These are phyloP conservation scores for Pycnonotus jocosus DNA, from an alignment of 2,113 vertebrate species.

Conservation along the genomic window DNA sequence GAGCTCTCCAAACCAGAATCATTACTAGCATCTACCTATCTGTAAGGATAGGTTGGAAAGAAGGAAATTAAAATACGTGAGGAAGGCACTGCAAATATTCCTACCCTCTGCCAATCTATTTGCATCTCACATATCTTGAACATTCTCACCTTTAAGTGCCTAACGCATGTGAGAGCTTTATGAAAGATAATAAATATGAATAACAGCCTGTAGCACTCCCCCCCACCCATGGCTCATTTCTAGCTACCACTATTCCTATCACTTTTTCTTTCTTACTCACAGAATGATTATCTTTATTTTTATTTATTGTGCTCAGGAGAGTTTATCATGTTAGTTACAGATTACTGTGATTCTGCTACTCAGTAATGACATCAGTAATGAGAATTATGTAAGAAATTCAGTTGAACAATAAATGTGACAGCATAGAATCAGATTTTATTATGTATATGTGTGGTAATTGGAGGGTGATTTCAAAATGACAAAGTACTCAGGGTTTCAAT, in stretches of 20 bases:
- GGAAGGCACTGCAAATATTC: background rate
- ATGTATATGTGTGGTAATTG: constrained; percentile 56
- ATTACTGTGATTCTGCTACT: background rate
- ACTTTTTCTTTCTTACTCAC: background rate
- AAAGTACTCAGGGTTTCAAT: constrained; percentile 65
- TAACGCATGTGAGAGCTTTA: background rate
- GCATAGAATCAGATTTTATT: constrained; percentile 46
- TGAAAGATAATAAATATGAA: constrained; percentile 7
- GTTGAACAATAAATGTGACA: constrained; percentile 52
- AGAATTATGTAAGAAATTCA: constrained; percentile 55
- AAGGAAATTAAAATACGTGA: constrained; percentile 21
- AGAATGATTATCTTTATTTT: background rate
- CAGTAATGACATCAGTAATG: constrained; percentile 41
- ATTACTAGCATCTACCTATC: background rate
- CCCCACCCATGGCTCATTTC: background rate
- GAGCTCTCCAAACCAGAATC: background rate
- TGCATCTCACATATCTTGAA: background rate
- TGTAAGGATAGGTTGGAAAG: background rate
- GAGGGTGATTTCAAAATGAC: constrained; percentile 64
- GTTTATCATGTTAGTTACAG: background rate
- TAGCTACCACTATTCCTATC: background rate
- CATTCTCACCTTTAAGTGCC: background rate
- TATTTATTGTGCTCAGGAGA: background rate
- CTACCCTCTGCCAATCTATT: background rate
- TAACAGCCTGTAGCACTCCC: background rate